phyloP scores from a whole-genome alignment of 2,888 invertebrate species.

The Selenia dentaria region DNA sequence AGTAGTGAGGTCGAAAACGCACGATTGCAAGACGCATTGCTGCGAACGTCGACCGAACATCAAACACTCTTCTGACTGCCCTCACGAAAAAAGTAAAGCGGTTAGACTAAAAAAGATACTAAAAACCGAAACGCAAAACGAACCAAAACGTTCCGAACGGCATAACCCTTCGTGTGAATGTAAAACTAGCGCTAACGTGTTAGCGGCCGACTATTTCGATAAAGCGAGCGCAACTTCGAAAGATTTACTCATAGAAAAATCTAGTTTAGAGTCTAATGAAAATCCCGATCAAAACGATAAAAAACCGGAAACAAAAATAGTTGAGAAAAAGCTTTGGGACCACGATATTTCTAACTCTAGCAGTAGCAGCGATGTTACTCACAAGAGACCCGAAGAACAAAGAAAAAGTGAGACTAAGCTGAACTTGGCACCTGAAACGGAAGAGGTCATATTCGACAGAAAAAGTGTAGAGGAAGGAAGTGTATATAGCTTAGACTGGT shows the following conservation, averaged over 20 bases:
- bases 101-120: slow-evolving; percentile 72
- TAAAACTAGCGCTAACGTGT: slow-evolving; percentile 48
- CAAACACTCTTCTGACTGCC: slow-evolving; percentile 40
- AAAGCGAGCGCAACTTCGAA: slow-evolving; percentile 89
- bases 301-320: slow-evolving; percentile 44
- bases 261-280: slow-evolving; percentile 80
- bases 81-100: slow-evolving; percentile 68
- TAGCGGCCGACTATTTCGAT: slow-evolving; percentile 80
- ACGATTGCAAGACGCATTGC: slow-evolving; percentile 68
- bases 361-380: slow-evolving; percentile 83
- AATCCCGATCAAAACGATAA: slow-evolving; percentile 56
- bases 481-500: slow-evolving; percentile 77
- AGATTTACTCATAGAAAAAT: slow-evolving; percentile 87
- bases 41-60: slow-evolving; percentile 63
- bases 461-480: slow-evolving; percentile 75
- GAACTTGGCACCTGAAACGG: slow-evolving; percentile 54
- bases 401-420: slow-evolving; percentile 51
- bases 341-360: slow-evolving; percentile 85
- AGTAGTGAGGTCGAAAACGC: slow-evolving; percentile 68
- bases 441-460: slow-evolving; percentile 64
- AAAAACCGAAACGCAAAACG: slow-evolving; percentile 60
- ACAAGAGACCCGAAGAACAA: slow-evolving; percentile 54
- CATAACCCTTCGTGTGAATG: slow-evolving; percentile 58
- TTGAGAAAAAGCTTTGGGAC: slow-evolving; percentile 76
- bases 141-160: slow-evolving; percentile 54